Percentiles rank a stretch among this genome's conserved stretches.
Conservation (phyloP, 1,140 invertebrate genomes). For the Aporrectodea caliginosa region DNA sequence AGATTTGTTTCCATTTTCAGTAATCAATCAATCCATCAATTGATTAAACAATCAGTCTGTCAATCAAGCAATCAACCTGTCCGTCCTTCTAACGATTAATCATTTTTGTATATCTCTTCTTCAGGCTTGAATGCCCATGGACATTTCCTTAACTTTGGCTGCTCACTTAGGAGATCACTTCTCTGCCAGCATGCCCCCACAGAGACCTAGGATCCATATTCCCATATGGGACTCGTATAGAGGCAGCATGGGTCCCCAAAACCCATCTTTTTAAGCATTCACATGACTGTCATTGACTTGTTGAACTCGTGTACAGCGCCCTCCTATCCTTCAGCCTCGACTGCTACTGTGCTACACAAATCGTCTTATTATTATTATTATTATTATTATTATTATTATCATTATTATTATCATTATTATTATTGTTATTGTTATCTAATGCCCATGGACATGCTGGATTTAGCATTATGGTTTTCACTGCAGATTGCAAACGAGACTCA, state of each 20-base stretch:
- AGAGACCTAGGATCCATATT: no score
- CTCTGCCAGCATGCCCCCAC: no score
- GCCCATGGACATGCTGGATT: neutral
- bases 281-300: no score
- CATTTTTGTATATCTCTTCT: neutral
- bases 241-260: no score
- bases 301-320: no score
- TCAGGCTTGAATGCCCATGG: neutral
- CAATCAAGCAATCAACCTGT: no score
- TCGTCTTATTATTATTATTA: neutral
- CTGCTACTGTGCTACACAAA: no score
- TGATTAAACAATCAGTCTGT: neutral
- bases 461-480: neutral
- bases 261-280: no score
- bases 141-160: neutral
- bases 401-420: neutral
- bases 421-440: neutral
- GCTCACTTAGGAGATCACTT: neutral
- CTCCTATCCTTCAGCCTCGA: no score
- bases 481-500: constrained; percentile 94
- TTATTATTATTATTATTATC: neutral
- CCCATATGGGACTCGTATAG: no score
- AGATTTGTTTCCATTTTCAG: neutral
- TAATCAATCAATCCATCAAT: neutral
- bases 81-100: no score